phyloP scores from a whole-genome alignment of 1,140 invertebrate genomes.

The Drosophila sechellia region DNA sequence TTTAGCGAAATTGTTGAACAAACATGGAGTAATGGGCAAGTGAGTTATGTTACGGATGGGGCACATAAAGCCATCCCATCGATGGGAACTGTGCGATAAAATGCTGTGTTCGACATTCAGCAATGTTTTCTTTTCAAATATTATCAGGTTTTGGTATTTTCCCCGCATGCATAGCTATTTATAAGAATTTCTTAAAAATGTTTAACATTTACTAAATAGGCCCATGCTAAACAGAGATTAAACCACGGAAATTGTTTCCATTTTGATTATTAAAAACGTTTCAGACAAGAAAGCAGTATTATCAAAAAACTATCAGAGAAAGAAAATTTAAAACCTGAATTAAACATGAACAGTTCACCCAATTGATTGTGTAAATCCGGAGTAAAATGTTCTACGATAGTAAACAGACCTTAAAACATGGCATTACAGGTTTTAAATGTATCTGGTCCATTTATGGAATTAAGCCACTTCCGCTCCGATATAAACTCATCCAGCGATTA shows the following conservation, averaged over 20 bases:
- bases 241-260: not conserved
- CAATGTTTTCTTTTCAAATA: conserved; percentile 24
- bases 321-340: not conserved
- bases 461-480: conserved; percentile 13
- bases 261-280: not conserved
- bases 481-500: not conserved
- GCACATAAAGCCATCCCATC: conserved; percentile 9
- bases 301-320: conserved; percentile 1
- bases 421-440: conserved; percentile 6
- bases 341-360: conserved; percentile 14
- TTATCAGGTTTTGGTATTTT: conserved; percentile 1
- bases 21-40: conserved; percentile 28
- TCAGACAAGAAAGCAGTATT: not conserved
- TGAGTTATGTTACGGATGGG: conserved; percentile 15
- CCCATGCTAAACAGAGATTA: not conserved
- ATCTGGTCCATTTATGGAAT: conserved; percentile 10
- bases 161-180: too few species aligned
- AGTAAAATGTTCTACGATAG: conserved; percentile 3
- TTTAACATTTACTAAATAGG: not conserved
- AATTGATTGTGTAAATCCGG: not conserved
- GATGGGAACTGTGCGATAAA: conserved; percentile 5
- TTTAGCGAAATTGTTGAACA: conserved; percentile 48
- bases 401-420: conserved; percentile 15
- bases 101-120: not conserved
- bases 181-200: too few species aligned